These are phyloP conservation scores for Chromobotia macracanthus DNA, from an alignment of 2,797 vertebrate species.

Conservation along the genomic window DNA sequence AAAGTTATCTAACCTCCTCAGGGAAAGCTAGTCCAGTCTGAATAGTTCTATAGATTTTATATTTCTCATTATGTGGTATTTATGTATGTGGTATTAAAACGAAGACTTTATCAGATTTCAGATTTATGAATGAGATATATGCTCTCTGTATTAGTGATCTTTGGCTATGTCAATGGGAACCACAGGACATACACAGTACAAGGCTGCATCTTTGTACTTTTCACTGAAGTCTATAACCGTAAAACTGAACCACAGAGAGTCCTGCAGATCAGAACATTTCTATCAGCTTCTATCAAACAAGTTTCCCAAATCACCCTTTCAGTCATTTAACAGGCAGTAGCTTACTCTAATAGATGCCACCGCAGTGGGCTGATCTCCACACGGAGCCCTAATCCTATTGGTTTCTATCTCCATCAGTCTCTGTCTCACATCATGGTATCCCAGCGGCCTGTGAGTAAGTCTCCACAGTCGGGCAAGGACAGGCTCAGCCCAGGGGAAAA, in stretches of 20 bases:
- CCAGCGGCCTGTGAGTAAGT: not conserved
- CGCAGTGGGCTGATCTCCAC: not conserved
- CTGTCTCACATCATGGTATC: not conserved
- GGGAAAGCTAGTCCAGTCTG: not conserved
- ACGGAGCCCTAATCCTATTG: not conserved
- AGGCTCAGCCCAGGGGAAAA: constrained; percentile 45
- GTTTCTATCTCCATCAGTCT: constrained; percentile 18
- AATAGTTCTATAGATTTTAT: not conserved
- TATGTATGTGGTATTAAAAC: not conserved
- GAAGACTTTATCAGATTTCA: not conserved
- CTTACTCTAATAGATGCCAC: constrained; percentile 15
- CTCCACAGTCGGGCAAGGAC: constrained; percentile 16
- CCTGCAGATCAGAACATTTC: not conserved
- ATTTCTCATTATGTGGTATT: not conserved
- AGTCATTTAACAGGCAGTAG: constrained; percentile 21
- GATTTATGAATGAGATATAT: too few relatives aligned
- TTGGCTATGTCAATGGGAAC: not conserved
- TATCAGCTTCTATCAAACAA: constrained; percentile 22
- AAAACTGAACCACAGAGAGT: constrained; percentile 18
- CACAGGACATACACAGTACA: not conserved
- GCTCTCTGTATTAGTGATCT: constrained; percentile 1
- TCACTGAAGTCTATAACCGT: constrained; percentile 1
- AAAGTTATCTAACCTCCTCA: not conserved
- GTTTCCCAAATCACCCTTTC: constrained; percentile 25
- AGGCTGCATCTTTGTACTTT: not conserved